These are phyloP conservation scores for Rhipidura dahli DNA, from an alignment of 2,113 vertebrate genomes.

Conservation along the genomic window DNA sequence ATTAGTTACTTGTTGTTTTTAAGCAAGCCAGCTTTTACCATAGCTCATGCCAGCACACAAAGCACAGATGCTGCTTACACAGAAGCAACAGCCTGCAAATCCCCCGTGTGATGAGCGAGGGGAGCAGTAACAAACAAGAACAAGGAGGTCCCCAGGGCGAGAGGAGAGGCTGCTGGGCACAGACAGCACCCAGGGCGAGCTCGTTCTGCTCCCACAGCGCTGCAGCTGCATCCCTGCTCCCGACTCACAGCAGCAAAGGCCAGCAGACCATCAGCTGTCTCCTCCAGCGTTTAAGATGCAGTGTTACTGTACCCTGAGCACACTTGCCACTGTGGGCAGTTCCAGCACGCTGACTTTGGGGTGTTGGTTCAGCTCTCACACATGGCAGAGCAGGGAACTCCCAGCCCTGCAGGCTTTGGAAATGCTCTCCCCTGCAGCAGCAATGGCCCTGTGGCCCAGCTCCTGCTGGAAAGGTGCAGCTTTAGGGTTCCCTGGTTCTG, in stretches of 20 bases:
- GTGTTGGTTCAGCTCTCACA: neutral
- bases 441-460: neutral
- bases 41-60: neutral
- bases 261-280: neutral
- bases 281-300: neutral
- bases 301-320: neutral
- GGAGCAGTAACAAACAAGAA: neutral
- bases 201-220: neutral
- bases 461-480: neutral
- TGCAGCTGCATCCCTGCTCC: neutral
- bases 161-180: neutral
- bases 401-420: neutral
- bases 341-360: neutral
- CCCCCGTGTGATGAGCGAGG: neutral
- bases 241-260: neutral
- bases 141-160: neutral
- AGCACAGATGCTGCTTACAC: neutral
- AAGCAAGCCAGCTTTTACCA: neutral
- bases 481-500: neutral
- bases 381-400: accelerated
- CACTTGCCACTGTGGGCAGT: neutral
- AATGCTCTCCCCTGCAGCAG: neutral
- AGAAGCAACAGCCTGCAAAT: neutral
- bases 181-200: neutral
- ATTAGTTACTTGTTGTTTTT: no score